These are phyloP conservation scores for Eristalinus sepulchralis DNA, from an alignment of 2,888 invertebrate genomes.

Conservation along the genomic window DNA sequence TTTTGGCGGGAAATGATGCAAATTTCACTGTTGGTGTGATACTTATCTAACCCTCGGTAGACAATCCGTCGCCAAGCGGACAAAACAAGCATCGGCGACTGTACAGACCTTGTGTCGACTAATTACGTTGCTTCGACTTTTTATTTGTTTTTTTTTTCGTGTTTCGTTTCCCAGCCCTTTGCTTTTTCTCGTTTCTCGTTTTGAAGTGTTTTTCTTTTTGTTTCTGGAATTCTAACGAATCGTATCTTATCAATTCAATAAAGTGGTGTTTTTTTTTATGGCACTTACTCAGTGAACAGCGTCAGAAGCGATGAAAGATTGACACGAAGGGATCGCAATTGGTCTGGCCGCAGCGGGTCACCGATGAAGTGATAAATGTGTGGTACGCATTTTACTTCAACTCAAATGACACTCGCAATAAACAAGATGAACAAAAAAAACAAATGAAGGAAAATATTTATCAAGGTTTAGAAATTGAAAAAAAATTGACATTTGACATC, in stretches of 20 bases:
- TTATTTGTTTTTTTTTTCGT: background rate
- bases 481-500: background rate
- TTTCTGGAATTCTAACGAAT: slow-evolving; percentile 42
- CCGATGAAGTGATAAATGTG: background rate
- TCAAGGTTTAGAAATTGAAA: background rate
- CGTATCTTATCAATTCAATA: slow-evolving; percentile 60
- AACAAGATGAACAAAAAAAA: background rate
- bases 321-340: background rate
- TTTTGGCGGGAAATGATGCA: slow-evolving; percentile 25
- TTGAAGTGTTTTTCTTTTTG: slow-evolving; percentile 9
- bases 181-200: background rate
- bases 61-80: slow-evolving; percentile 47
- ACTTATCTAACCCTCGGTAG: slow-evolving; percentile 25
- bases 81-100: background rate
- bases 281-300: background rate
- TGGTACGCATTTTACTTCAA: background rate
- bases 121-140: slow-evolving; percentile 14
- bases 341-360: background rate
- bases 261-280: background rate
- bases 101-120: background rate
- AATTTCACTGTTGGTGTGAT: slow-evolving; percentile 26
- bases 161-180: background rate
- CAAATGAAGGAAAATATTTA: background rate
- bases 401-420: background rate
- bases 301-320: background rate